phyloP scores from a whole-genome alignment of 2,888 invertebrate genomes.

The Ypsolopha scabrella region DNA sequence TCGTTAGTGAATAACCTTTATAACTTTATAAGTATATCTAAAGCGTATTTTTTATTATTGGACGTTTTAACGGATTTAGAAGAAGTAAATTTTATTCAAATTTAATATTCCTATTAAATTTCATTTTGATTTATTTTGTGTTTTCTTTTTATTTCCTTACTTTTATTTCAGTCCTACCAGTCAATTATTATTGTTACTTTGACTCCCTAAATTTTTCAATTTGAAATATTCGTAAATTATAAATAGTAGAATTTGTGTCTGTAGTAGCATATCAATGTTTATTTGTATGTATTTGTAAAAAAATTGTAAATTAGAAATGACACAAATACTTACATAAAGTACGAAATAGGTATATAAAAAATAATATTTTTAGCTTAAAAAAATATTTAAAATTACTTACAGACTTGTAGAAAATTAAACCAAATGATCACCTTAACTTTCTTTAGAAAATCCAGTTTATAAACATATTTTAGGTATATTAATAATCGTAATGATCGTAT shows the following conservation, averaged over 20 bases:
- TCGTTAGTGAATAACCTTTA: no score
- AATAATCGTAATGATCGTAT: no score
- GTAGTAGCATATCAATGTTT: conserved; percentile 10
- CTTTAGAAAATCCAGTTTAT: no score
- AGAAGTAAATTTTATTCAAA: conserved; percentile 19
- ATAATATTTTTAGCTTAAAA: not conserved
- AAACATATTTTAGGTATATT: no score
- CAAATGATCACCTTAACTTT: no score
- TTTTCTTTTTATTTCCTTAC: conserved; percentile 21
- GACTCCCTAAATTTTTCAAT: conserved; percentile 71
- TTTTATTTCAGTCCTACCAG: conserved; percentile 45
- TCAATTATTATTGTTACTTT: conserved; percentile 50
- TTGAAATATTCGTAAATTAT: conserved; percentile 33
- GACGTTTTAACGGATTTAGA: conserved; percentile 15
- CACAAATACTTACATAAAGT: not conserved
- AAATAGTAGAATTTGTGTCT: conserved; percentile 12
- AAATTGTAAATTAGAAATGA: no score
- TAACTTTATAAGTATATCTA: no score
- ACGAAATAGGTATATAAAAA: not conserved
- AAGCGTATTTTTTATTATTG: conserved; percentile 8
- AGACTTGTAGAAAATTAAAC: no score
- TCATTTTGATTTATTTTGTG: conserved; percentile 20
- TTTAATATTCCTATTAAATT: conserved; percentile 6
- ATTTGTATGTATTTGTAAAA: conserved; percentile 1
- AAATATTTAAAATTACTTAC: not conserved